Percentiles rank a stretch among this genome's conserved stretches.
These are phyloP conservation scores for Aurelia aurita DNA, from an alignment of 30 jellyfish, hydroid and myxozoan species.

Conservation along the genomic window DNA sequence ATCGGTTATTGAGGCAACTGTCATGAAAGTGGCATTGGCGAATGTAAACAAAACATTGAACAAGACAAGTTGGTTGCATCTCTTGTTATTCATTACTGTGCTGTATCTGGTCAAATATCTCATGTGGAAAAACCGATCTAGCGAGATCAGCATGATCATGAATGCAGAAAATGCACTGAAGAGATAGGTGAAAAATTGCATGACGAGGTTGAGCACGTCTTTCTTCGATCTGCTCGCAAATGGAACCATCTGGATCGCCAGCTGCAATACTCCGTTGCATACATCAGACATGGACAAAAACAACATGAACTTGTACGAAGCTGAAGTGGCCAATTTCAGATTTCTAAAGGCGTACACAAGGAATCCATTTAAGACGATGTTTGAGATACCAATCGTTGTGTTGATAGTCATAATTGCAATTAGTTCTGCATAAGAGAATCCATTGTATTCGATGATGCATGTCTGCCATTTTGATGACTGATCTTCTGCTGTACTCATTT, in stretches of 20 bases:
- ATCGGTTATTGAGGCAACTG: conserved; percentile 17
- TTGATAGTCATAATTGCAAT: conserved; percentile 11
- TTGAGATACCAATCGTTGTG: conserved; percentile 7
- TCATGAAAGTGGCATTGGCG: not conserved
- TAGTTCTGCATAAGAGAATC: conserved; percentile 4
- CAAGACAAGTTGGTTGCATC: not conserved
- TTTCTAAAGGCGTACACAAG: conserved; percentile 41
- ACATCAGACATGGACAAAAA: conserved; percentile 46
- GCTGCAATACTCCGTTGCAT: conserved; percentile 41
- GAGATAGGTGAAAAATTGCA: conserved; percentile 20
- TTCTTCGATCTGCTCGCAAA: not conserved
- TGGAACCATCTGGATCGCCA: conserved; percentile 25
- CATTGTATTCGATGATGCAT: conserved; percentile 20
- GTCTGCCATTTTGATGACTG: conserved; percentile 9
- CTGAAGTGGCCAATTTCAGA: not conserved
- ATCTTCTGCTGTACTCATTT: not conserved
- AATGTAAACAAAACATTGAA: conserved; percentile 1
- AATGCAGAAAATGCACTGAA: conserved; percentile 35
- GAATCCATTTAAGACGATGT: conserved; percentile 21
- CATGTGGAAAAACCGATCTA: conserved; percentile 58
- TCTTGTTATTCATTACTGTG: conserved; percentile 10
- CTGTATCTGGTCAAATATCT: conserved; percentile 35
- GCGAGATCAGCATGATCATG: conserved; percentile 27
- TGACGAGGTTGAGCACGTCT: conserved; percentile 6
- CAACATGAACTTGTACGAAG: conserved; percentile 36